These are phyloP conservation scores for Carabus problematicus DNA, from an alignment of 2,888 invertebrate species.

Conservation along the genomic window DNA sequence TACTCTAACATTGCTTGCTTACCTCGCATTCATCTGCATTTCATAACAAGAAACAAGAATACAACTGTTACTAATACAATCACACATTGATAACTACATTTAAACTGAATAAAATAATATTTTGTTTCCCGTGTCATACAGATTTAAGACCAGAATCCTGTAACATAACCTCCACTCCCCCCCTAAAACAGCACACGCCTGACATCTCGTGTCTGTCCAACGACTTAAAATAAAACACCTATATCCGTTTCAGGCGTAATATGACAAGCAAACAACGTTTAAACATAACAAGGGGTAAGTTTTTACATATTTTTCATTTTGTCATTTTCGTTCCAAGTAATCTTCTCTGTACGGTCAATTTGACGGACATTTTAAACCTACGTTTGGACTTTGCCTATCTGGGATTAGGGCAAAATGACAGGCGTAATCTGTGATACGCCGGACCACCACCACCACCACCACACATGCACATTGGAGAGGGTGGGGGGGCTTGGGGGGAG, in stretches of 20 bases:
- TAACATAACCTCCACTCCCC: neutral
- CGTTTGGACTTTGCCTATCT: constrained; percentile 22
- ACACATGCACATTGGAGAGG: neutral
- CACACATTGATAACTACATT: too few relatives aligned
- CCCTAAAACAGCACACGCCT: neutral
- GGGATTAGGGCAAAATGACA: constrained; percentile 25
- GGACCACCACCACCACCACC: constrained; percentile 3
- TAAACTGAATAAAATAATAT: too few relatives aligned
- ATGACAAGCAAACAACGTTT: constrained; percentile 18
- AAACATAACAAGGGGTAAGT: neutral
- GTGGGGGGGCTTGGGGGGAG: constrained; percentile 3
- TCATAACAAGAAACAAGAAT: too few relatives aligned
- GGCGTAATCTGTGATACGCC: constrained; percentile 28
- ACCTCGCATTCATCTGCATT: too few relatives aligned
- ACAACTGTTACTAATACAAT: too few relatives aligned
- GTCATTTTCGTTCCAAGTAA: constrained; percentile 20
- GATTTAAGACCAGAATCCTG: neutral
- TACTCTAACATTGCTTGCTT: neutral
- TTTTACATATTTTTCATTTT: constrained; percentile 15
- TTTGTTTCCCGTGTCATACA: too few relatives aligned
- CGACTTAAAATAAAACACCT: neutral
- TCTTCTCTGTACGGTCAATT: constrained; percentile 3
- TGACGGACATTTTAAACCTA: constrained; percentile 29
- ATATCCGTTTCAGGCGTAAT: constrained; percentile 4
- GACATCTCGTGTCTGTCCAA: too few relatives aligned